Evolutionary conservation across 2,888 invertebrate genomes (phyloP).

Genomic region (Standfussiana lucernea): DNA sequence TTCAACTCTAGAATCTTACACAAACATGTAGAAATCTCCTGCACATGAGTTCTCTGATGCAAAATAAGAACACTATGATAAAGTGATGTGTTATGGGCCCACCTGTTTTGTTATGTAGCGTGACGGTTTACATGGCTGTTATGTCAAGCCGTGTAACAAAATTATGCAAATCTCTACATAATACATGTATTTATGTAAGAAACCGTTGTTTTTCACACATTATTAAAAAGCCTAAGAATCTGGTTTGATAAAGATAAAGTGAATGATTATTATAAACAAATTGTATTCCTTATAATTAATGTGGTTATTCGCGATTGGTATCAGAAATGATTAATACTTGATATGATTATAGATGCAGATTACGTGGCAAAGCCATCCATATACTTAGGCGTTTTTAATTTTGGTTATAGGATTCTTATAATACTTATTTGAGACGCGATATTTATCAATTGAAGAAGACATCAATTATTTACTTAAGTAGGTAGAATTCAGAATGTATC

Average conservation of each 20-base stretch:
- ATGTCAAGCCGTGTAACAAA: slow-evolving; percentile 46
- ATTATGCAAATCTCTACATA: slow-evolving; percentile 45
- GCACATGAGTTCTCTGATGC: slow-evolving; percentile 29
- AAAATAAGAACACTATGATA: slow-evolving; percentile 27
- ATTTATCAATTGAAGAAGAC: background rate
- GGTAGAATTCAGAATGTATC: background rate
- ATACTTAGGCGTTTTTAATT: background rate
- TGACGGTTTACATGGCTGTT: slow-evolving; percentile 45
- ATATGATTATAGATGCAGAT: slow-evolving; percentile 23
- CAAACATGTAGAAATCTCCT: slow-evolving; percentile 6
- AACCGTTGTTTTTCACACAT: slow-evolving; percentile 38
- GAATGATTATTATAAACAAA: slow-evolving; percentile 7
- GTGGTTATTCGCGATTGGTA: slow-evolving; percentile 34
- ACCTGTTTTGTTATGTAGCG: slow-evolving; percentile 41
- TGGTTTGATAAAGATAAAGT: slow-evolving; percentile 31
- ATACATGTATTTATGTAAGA: slow-evolving; percentile 48
- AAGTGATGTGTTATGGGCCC: slow-evolving; percentile 34
- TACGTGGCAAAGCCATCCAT: slow-evolving; percentile 13
- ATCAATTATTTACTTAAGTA: background rate
- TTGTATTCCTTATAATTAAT: slow-evolving; percentile 20
- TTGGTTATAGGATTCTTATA: background rate
- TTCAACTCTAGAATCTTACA: background rate
- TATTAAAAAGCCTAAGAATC: slow-evolving; percentile 36
- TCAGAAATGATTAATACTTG: slow-evolving; percentile 39
- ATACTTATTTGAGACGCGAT: background rate